Evolutionary conservation across 2,113 vertebrate genomes (phyloP).

Genomic region (Bubalus kerabau): DNA sequence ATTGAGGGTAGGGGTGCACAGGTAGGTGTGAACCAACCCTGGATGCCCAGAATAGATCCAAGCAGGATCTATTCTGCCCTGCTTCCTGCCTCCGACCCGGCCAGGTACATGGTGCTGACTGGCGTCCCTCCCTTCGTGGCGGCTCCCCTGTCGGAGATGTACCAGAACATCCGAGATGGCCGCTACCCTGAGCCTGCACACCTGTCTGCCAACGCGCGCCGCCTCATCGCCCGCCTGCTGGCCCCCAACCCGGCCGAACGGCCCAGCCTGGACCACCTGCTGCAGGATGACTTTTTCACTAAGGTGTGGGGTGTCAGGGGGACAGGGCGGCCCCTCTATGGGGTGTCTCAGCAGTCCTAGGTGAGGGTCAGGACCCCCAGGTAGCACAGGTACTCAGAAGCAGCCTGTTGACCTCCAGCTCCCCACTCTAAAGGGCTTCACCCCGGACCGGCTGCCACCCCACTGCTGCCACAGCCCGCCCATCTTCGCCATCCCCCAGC

Average conservation of each 20-base stretch:
- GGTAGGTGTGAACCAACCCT: background rate
- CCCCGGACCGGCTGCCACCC: constrained; percentile 55
- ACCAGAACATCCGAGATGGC: constrained; percentile 39
- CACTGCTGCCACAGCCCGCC: constrained; percentile 65
- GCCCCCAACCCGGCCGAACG: constrained; percentile 15
- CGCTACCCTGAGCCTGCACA: constrained; percentile 16
- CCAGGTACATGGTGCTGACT: constrained; percentile 70
- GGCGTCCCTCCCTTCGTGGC: constrained; percentile 75
- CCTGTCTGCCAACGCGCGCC: constrained; percentile 12
- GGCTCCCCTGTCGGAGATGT: constrained; percentile 59
- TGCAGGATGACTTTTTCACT: constrained; percentile 74
- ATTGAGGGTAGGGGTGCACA: background rate
- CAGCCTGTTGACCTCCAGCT: background rate
- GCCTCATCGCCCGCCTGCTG: constrained; percentile 72
- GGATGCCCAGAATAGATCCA: too few species aligned
- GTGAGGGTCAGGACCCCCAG: background rate
- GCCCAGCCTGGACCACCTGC: constrained; percentile 61
- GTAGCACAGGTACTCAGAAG: background rate
- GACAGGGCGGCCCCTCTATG: background rate
- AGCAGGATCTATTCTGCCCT: background rate
- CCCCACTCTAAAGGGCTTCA: constrained; percentile 68
- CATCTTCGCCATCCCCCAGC: background rate
- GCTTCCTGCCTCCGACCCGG: background rate
- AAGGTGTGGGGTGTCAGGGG: background rate
- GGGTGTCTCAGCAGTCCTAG: background rate